Conservation (phyloP, 2,113 vertebrate genomes). For the Pseudolaguvia tuberculata region DNA sequence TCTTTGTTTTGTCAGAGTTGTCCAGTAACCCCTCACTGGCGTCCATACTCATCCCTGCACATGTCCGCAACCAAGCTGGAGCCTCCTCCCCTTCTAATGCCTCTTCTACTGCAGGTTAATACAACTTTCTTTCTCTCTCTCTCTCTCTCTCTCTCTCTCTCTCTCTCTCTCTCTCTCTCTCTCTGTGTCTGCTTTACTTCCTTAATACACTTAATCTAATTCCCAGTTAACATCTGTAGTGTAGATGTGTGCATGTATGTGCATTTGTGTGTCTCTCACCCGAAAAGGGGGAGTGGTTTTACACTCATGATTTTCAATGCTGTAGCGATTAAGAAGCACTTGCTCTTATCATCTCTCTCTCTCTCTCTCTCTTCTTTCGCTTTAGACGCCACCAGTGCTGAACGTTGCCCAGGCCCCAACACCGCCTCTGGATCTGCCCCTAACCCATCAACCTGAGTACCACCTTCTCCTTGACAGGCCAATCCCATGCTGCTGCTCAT, state of each 20-base stretch:
- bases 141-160: too few relatives aligned
- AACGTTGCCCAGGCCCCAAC: conserved; percentile 88
- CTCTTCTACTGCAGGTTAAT: conserved; percentile 89
- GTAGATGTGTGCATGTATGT: neutral
- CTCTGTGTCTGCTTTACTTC: too few relatives aligned
- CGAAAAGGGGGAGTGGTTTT: too few relatives aligned
- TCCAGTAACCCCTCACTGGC: conserved; percentile 96
- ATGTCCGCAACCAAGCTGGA: conserved; percentile 88
- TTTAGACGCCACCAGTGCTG: conserved; percentile 85
- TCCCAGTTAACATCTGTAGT: neutral
- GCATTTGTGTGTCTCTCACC: neutral
- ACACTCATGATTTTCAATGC: too few relatives aligned
- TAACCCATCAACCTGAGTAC: conserved; percentile 93
- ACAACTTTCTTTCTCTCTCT: neutral
- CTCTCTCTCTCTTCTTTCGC: neutral
- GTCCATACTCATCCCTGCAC: conserved; percentile 95
- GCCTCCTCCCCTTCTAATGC: conserved; percentile 88
- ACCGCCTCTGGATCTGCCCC: conserved; percentile 91
- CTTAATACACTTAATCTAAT: neutral
- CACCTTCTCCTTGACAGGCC: conserved; percentile 48
- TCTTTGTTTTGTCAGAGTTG: conserved; percentile 73
- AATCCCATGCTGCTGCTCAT: conserved; percentile 67
- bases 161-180: too few relatives aligned
- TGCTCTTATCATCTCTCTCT: neutral
- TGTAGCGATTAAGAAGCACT: neutral